These are phyloP conservation scores for Anguilla anguilla DNA, from an alignment of 2,797 vertebrate genomes.

Conservation along the genomic window DNA sequence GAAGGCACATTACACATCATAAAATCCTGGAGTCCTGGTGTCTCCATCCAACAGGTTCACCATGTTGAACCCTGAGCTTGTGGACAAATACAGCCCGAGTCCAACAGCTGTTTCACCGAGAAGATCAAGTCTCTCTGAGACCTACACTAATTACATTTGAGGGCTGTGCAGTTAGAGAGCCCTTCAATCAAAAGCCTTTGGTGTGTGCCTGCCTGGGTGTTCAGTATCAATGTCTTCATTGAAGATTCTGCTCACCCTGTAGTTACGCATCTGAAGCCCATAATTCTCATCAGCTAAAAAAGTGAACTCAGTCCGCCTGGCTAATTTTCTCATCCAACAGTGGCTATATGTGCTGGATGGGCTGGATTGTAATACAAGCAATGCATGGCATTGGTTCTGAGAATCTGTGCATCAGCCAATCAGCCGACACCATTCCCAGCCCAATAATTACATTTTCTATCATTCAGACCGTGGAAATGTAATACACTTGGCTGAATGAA, in stretches of 20 bases:
- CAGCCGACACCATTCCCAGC: not conserved
- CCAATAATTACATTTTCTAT: not conserved
- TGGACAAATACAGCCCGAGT: not conserved
- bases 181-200: constrained; percentile 14
- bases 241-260: constrained; percentile 17
- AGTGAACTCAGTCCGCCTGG: constrained; percentile 1
- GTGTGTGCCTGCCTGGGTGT: constrained; percentile 17
- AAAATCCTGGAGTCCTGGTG: not conserved
- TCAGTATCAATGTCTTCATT: constrained; percentile 13
- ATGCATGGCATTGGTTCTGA: not conserved
- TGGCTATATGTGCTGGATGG: not conserved
- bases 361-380: not conserved
- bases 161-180: constrained; percentile 8
- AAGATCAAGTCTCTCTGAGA: not conserved
- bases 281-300: constrained; percentile 21
- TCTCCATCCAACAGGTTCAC: not conserved
- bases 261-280: constrained; percentile 20
- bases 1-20: not conserved
- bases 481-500: not conserved
- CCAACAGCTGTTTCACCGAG: constrained; percentile 25
- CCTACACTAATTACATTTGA: constrained; percentile 17
- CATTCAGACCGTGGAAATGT: not conserved
- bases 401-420: not conserved
- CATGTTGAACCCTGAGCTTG: not conserved
- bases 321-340: not conserved